Evolutionary conservation across 2,113 vertebrate species (phyloP).

Genomic region (Numida meleagris): DNA sequence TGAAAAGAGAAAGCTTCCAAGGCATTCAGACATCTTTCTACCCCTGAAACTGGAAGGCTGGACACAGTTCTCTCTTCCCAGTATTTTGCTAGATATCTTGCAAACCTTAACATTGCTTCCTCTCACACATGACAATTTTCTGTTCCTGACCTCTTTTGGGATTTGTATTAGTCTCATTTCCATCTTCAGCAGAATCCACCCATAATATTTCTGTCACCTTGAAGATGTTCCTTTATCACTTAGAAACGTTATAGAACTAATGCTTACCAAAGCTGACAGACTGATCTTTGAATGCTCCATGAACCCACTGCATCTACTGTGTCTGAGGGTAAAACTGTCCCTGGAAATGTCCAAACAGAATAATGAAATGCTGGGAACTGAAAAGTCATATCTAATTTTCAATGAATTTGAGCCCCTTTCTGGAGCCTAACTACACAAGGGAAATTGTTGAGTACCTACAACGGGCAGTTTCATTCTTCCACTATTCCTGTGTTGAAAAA

Average conservation of each 20-base stretch:
- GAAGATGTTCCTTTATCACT: not conserved
- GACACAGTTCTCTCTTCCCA: rapidly evolving
- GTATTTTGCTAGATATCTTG: not conserved
- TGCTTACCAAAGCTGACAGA: not conserved
- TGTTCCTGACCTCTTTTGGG: not conserved
- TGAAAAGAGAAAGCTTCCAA: not conserved
- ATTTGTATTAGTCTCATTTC: not conserved
- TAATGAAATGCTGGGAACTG: not conserved
- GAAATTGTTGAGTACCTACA: not conserved
- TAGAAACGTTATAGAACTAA: not conserved
- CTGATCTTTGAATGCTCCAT: not conserved
- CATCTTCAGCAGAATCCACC: not conserved
- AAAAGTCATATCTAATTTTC: not conserved
- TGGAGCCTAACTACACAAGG: not conserved
- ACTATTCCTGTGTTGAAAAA: not conserved
- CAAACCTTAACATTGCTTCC: not conserved
- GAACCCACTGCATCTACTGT: not conserved
- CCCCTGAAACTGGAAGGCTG: rapidly evolving
- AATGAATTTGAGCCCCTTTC: not conserved
- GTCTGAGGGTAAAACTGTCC: not conserved
- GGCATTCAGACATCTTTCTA: rapidly evolving
- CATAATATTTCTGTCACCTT: not conserved
- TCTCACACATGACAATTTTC: not conserved
- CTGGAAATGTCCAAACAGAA: not conserved
- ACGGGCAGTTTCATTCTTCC: not conserved